Evolutionary conservation across 2,888 invertebrate species (phyloP), one percentile per base, ranked within the genome.

Genomic region (Argyresthia goedartella): DNA sequence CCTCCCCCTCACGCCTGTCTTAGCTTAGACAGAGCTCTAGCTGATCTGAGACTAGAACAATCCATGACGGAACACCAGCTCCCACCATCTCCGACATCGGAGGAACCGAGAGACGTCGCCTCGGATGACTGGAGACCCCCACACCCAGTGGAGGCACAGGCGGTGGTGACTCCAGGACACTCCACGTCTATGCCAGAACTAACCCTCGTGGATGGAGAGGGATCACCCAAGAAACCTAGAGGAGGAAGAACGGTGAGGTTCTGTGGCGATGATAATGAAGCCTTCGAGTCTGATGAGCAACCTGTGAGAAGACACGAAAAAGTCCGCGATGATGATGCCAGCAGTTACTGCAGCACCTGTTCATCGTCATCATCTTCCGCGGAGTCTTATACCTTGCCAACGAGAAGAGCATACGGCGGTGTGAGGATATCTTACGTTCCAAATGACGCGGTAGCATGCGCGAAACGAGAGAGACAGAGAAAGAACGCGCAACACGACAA

Each of bases 391-490:
- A 93, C 95, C 56, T 81, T 96, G 63, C 95, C 96, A 4, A 92
- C 95, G 43, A 82, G 95, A 60, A 88, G 94, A 54, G 94, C 94
- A 50, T 95, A 95, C 71, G 95, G 95, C 52, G 96, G 96, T 43
- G 95, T 96, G 11, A 85, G 96, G 60, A 95, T 96, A 64, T 95
- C 96, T 9, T 97, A 97, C 80, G 96, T 97, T 59, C 96, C 96
- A 61, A 96, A 96, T 76, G 96, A 96, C 78, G 94, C 95, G 6
- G 88, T 96, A 49, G 95, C 95, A 53, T 93, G 93, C 68, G 95
- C 95, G 49, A 89, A 92, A 62, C 88, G 93, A 56, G 89, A 92
- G 52, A 88, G 92, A 60, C 87, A 73, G 68, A 66, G 81, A 35
- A 73, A 89, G 89, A 69, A 89, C 88, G 73, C 81, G 54, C 91